Percentiles rank a stretch among this genome's conserved stretches.
Conservation (phyloP, 2,113 vertebrate genomes). For the Paracanthobrama guichenoti region DNA sequence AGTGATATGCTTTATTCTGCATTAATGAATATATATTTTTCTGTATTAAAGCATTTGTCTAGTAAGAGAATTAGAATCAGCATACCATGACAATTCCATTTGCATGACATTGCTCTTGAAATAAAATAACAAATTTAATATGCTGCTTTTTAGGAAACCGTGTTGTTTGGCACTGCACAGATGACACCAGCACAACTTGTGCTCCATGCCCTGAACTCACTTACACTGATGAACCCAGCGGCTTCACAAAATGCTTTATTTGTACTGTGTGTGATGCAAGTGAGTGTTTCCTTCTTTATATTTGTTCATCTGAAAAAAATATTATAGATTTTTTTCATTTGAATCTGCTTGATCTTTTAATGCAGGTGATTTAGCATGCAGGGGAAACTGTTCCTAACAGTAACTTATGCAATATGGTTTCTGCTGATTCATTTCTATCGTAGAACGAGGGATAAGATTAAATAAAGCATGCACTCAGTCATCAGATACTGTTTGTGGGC, state of each 20-base stretch:
- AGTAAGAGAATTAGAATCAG: no score
- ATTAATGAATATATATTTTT: no score
- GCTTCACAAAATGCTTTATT: constrained; percentile 6
- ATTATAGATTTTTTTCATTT: no score
- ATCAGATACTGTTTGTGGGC: constrained; percentile 54
- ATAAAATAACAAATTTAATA: not conserved
- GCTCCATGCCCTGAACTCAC: constrained; percentile 40
- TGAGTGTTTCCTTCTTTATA: constrained; percentile 21
- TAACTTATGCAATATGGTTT: not conserved
- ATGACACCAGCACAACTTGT: constrained; percentile 40
- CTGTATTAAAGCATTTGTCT: no score
- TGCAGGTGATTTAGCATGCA: not conserved
- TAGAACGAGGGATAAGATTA: constrained; percentile 48
- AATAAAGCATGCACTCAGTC: constrained; percentile 33
- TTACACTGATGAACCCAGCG: constrained; percentile 38
- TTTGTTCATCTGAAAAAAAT: not conserved
- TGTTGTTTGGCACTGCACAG: constrained; percentile 52
- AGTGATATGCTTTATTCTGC: not conserved
- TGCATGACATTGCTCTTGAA: no score
- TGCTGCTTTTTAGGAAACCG: constrained; percentile 3
- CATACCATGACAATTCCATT: no score
- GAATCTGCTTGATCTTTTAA: no score
- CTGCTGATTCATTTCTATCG: not conserved
- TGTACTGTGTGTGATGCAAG: constrained; percentile 51
- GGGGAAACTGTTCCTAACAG: not conserved